A percentile compares a stretch with the other conserved stretches of the same genome.
Evolutionary conservation across 2,797 vertebrate genomes (phyloP).

Genomic region (Clamator glandarius): DNA sequence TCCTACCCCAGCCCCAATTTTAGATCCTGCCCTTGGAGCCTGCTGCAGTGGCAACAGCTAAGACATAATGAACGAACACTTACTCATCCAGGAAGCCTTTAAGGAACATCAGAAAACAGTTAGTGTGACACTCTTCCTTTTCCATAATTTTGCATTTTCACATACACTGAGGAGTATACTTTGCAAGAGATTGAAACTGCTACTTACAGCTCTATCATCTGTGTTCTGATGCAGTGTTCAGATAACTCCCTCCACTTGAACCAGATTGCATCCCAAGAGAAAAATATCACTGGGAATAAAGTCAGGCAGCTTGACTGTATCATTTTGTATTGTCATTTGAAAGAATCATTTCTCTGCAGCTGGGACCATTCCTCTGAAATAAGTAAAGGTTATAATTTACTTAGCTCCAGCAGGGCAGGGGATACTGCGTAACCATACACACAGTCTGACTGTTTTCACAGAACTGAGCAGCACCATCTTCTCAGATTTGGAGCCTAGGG

Average conservation of each 20-base stretch:
- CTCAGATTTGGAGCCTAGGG: neutral
- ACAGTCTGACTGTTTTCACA: slow-evolving; percentile 28
- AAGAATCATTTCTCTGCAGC: slow-evolving; percentile 62
- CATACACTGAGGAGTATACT: neutral
- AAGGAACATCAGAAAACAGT: neutral
- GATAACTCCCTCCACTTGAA: slow-evolving; percentile 36
- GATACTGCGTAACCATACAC: neutral
- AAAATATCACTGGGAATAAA: slow-evolving; percentile 56
- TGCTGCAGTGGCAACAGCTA: neutral
- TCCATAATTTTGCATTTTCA: neutral
- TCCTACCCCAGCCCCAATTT: neutral
- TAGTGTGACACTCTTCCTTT: neutral
- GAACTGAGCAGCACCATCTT: slow-evolving; percentile 20
- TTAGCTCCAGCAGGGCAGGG: slow-evolving; percentile 54
- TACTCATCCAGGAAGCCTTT: neutral
- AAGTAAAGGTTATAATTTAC: slow-evolving; percentile 62
- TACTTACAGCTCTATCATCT: slow-evolving; percentile 17
- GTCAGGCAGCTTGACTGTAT: slow-evolving; percentile 49
- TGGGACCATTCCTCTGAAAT: slow-evolving; percentile 47
- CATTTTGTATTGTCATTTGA: slow-evolving; percentile 60
- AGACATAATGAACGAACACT: neutral
- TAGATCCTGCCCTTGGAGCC: neutral
- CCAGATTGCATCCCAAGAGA: slow-evolving; percentile 40
- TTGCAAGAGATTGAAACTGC: neutral
- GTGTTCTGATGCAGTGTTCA: slow-evolving; percentile 36